A percentile compares a stretch with the other conserved stretches of the same genome.
phyloP scores from a whole-genome alignment of 1,140 invertebrate species.

The Protaetia brevitarsis region DNA sequence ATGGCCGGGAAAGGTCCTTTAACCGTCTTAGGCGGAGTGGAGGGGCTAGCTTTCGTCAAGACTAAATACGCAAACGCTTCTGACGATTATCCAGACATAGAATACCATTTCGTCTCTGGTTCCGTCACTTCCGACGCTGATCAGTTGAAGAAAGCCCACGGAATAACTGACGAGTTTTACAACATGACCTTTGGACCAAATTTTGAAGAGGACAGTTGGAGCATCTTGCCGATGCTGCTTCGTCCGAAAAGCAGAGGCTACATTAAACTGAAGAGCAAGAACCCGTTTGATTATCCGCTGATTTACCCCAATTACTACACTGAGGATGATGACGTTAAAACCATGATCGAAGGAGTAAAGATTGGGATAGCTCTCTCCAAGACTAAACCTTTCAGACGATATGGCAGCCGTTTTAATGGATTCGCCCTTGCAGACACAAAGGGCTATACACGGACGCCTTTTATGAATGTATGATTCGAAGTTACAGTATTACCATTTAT shows the following conservation, averaged over 20 bases:
- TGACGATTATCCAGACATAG: slow-evolving; percentile 86
- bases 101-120: slow-evolving; percentile 89
- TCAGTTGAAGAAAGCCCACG: slow-evolving; percentile 78
- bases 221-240: slow-evolving; percentile 79
- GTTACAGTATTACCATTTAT: slow-evolving; percentile 78
- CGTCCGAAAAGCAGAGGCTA: slow-evolving; percentile 76
- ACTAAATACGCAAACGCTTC: slow-evolving; percentile 82
- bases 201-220: slow-evolving; percentile 77
- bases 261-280: slow-evolving; percentile 73
- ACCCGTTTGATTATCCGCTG: slow-evolving; percentile 87
- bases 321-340: slow-evolving; percentile 75
- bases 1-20: slow-evolving; percentile 78
- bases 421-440: slow-evolving; percentile 71
- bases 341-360: slow-evolving; percentile 79
- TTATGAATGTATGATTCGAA: slow-evolving; percentile 80
- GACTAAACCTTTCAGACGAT: slow-evolving; percentile 67
- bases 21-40: slow-evolving; percentile 86
- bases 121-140: slow-evolving; percentile 86
- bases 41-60: slow-evolving; percentile 86
- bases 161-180: slow-evolving; percentile 70
- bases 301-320: slow-evolving; percentile 91
- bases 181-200: slow-evolving; percentile 69
- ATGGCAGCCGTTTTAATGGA: slow-evolving; percentile 65
- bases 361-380: slow-evolving; percentile 70
- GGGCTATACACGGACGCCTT: slow-evolving; percentile 67